Evolutionary conservation across 23 tunicate species (phyloP), one percentile per base, ranked within the genome.

Genomic region (Diplosoma virens): DNA sequence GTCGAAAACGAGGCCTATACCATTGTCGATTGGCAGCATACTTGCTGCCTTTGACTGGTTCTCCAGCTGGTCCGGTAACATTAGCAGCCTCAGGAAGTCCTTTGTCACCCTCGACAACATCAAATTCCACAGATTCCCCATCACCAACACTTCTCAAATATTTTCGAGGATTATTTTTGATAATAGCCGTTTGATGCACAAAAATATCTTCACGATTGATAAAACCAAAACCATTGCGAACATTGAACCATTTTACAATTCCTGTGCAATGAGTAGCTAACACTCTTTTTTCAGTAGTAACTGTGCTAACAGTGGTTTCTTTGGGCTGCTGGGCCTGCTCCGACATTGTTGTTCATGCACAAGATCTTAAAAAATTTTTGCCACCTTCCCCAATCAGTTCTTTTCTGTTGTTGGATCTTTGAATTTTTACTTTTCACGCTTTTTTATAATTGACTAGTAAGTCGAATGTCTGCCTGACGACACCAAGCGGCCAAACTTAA

Each of bases 31-130:
- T 97, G 29, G 99, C 96, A 17, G 99, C 99, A 79, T 89, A 95
- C 56, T 89, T 95, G 86, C 93, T 84, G 25, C 99, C 99, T 71
- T 95, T 86, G 21, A 95, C 99, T 2, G 99, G 96, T 20, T 81
- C 93, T 25, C 99, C 99, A n/a, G 69, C 88, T 1, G 96, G 96
- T 25, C 99, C 99, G 48, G 99, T 95, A 16, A 95, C 99, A 58
- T 95, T 95, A 25, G 99, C 99, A 68, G 99, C 99, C 58, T 95
- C 99, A 7, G 97, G 97, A 37, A 92, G 79, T 27, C 92, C 97
- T 78, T 95, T 95, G 53, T 95, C 93, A 11, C 99, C 99, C 55
- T 86, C 93, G 21, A 95, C 99, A 20, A 95, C 99, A 59, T 95
- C 99, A 80, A 95, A 95, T 48, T 89, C 96, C 5, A 95, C 96